phyloP scores from a whole-genome alignment of 2,888 invertebrate species.

The Pseudococcus jackbeardsleyi region DNA sequence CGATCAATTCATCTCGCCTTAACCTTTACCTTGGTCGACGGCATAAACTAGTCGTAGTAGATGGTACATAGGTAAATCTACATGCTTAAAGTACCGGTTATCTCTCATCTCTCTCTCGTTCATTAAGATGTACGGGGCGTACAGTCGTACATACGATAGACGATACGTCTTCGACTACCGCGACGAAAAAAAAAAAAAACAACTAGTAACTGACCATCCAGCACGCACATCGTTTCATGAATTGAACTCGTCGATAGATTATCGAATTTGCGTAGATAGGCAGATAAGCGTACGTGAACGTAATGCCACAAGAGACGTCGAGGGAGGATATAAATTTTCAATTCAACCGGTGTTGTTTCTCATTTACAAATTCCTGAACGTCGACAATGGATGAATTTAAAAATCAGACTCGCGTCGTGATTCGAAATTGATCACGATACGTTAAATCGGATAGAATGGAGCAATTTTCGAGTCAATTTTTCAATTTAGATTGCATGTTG shows the following conservation, averaged over 20 bases:
- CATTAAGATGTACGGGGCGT: not conserved
- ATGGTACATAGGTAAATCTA: no score
- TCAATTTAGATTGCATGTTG: not conserved
- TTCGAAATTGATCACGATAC: not conserved
- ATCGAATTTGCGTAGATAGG: not conserved
- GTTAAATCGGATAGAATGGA: not conserved
- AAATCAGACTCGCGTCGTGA: not conserved
- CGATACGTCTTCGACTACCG: not conserved
- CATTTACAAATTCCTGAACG: not conserved
- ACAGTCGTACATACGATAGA: not conserved
- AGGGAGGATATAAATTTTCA: not conserved
- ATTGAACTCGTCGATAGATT: not conserved
- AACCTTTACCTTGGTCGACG: slow-evolving; percentile 38
- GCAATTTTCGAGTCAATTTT: no score
- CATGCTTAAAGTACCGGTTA: not conserved
- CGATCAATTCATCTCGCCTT: not conserved
- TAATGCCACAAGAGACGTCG: not conserved
- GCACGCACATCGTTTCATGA: not conserved
- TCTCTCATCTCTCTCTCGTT: not conserved
- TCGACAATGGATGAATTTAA: not conserved
- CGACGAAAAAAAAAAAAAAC: not conserved
- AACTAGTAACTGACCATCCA: slow-evolving; percentile 18
- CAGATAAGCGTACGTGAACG: not conserved
- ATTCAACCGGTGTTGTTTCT: not conserved
- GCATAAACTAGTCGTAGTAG: not conserved